phyloP scores from a whole-genome alignment of 2,113 vertebrate genomes.

The Oncorhynchus mykiss region DNA sequence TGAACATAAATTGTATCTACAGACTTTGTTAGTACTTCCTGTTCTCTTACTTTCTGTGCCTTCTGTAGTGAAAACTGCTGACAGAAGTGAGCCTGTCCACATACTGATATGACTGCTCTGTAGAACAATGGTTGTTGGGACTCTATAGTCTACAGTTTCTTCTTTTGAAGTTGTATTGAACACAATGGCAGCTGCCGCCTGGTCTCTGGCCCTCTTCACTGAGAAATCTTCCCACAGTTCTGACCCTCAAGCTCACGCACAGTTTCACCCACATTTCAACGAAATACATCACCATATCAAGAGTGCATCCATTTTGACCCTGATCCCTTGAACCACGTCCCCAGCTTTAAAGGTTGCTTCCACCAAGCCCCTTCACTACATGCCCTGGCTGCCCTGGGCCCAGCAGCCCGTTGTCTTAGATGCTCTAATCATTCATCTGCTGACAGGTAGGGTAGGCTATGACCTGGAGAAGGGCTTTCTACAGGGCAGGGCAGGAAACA shows the following conservation, averaged over 20 bases:
- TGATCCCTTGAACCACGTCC: constrained; percentile 59
- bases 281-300: constrained; percentile 66
- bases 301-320: constrained; percentile 75
- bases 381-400: not conserved
- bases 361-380: constrained; percentile 34
- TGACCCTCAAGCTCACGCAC: not conserved
- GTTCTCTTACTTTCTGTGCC: not conserved
- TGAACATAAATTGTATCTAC: no score
- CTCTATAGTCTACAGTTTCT: constrained; percentile 1
- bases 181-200: constrained; percentile 51
- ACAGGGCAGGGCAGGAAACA: not conserved
- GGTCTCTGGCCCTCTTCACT: constrained; percentile 41
- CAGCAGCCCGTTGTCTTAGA: not conserved
- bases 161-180: constrained; percentile 24
- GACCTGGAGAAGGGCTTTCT: not conserved
- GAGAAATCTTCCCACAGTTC: constrained; percentile 70
- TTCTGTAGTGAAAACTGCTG: constrained; percentile 8
- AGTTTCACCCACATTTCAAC: constrained; percentile 56
- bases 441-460: not conserved
- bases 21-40: not conserved
- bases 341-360: constrained; percentile 74
- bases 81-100: constrained; percentile 20
- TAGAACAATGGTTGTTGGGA: constrained; percentile 26
- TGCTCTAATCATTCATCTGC: not conserved
- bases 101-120: constrained; percentile 17